Evolutionary conservation across 2,888 invertebrate species (phyloP), one percentile per base, ranked within the genome.

Genomic region (Notocelia uddmanniana): DNA sequence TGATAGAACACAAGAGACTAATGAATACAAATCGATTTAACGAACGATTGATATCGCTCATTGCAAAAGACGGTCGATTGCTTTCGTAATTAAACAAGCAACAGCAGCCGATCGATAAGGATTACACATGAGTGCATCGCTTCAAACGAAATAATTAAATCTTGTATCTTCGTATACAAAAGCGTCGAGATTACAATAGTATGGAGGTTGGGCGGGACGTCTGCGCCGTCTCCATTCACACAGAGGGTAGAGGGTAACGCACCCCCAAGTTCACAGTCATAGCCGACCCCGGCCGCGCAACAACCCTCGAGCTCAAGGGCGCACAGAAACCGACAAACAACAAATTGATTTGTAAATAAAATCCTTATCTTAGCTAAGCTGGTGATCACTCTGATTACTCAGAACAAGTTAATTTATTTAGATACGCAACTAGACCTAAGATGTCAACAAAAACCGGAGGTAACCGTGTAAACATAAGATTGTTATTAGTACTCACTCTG

Each of bases 211-310:
- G 67, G 71, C 55, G 67, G 67, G 60, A 63, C 66, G 60, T 67
- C 59, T 72, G 54, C 69, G 66, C 68, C 66, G 74, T 68, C 73
- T 76, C 69, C 70, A 73, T 74, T 74, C 72, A 76, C 18, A 59
- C 68, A 78, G 86, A 88, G 93, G 93, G 92, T 93, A 78, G 87
- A 89, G 93, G 93, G 92, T 93, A 91, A 87, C 87, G 89, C 91
- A 91, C 92, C 93, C 93, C 86, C 91, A 90, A 91, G 90, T 89
- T 91, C 89, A 90, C 86, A 89, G 88, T 82, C 69, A 26, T 50
- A 26, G 60, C 45, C 86, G 85, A 82, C 83, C 85, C 85, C 82
- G 83, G 89, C 63, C 66, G 55, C 41, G 45, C 55, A 57, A 57
- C 55, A 72, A 50, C 54, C 67, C 67, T 52, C 45, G 69, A 21